Evolutionary conservation across 2,888 invertebrate species (phyloP).

Genomic region (Cheilosia grossa): DNA sequence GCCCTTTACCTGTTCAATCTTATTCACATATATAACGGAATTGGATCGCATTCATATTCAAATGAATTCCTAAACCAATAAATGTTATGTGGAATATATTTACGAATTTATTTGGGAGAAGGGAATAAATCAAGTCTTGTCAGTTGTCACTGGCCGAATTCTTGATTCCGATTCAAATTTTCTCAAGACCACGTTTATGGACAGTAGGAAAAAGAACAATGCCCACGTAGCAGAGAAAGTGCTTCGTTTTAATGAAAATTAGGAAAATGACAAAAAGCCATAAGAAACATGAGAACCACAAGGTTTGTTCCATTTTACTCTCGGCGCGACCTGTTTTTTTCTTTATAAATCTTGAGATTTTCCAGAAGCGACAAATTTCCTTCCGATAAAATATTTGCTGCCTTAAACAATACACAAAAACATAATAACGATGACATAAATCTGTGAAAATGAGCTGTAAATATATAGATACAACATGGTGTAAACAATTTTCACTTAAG

Average conservation of each 20-base stretch:
- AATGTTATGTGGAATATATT: neutral
- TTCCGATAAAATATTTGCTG: neutral
- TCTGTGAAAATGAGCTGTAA: conserved; percentile 31
- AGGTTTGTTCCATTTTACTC: conserved; percentile 18
- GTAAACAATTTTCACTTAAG: conserved; percentile 36
- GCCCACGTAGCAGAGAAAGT: conserved; percentile 34
- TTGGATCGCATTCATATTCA: no score
- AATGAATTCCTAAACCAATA: no score
- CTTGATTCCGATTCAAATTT: conserved; percentile 17
- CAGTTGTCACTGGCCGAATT: conserved; percentile 46
- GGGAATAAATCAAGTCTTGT: conserved; percentile 24
- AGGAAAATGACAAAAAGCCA: neutral
- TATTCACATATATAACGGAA: no score
- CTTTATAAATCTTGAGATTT: conserved; percentile 24
- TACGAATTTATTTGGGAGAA: conserved; percentile 4
- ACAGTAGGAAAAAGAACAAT: conserved; percentile 20
- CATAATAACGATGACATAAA: conserved; percentile 41
- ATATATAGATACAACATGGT: neutral
- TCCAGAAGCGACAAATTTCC: conserved; percentile 1
- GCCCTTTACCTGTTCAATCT: no score
- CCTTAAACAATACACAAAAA: neutral
- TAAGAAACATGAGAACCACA: neutral
- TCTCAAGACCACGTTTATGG: neutral
- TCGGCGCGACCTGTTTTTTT: neutral
- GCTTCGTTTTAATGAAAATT: conserved; percentile 29